A percentile compares a stretch with the other conserved stretches of the same genome.
Conservation (phyloP, 2,888 invertebrate genomes). For the Molorchus minor region DNA sequence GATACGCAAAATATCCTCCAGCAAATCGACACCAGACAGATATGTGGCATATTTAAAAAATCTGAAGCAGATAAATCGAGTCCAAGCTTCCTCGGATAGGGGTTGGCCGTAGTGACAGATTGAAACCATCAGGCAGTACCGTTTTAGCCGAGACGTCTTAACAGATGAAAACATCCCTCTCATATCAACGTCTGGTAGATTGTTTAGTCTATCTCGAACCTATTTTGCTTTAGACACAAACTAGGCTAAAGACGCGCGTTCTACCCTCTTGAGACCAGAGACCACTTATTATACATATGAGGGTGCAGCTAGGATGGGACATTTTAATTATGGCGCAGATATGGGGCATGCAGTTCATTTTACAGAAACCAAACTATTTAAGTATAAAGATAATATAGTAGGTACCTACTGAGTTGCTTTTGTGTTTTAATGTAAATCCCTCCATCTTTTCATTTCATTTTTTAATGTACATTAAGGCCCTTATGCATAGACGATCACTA, state of each 20-base stretch:
- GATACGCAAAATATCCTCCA: constrained; percentile 18
- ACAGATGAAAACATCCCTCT: constrained; percentile 55
- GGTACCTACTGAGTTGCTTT: too few relatives aligned
- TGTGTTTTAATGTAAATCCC: too few relatives aligned
- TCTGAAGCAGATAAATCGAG: constrained; percentile 30
- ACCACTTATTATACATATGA: too few relatives aligned
- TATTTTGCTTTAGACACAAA: constrained; percentile 7
- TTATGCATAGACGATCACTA: too few relatives aligned
- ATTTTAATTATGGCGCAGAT: constrained; percentile 21
- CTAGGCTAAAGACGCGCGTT: background rate
- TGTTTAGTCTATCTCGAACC: constrained; percentile 56
- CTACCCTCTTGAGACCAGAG: constrained; percentile 16
- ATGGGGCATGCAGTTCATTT: constrained; percentile 7
- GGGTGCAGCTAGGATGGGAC: constrained; percentile 10
- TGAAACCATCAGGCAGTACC: constrained; percentile 61
- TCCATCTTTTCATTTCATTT: too few relatives aligned
- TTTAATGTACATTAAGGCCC: too few relatives aligned
- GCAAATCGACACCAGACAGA: constrained; percentile 23
- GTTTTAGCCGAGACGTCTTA: constrained; percentile 49
- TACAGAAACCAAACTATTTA: too few relatives aligned
- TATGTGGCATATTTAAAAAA: constrained; percentile 28
- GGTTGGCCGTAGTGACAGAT: constrained; percentile 61
- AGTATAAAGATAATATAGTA: too few relatives aligned
- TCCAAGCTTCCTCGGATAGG: constrained; percentile 29
- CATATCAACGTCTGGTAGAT: constrained; percentile 51